phyloP scores from a whole-genome alignment of 2,888 invertebrate species.

The Oscheius sp. region DNA sequence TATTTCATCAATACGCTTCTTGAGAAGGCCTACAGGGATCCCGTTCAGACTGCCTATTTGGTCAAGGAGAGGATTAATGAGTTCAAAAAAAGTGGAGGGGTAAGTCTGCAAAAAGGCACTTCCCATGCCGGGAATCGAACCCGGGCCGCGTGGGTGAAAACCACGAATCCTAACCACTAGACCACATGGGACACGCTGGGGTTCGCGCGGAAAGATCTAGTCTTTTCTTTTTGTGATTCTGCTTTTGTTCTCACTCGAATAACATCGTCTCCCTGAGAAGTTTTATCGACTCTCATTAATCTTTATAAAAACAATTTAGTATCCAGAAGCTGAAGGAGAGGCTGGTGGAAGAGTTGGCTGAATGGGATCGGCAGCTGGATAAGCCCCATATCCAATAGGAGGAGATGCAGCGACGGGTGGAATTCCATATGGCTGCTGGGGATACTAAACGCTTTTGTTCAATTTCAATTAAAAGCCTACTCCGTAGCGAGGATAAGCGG shows the following conservation, averaged over 20 bases:
- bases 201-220: too few relatives aligned
- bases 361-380: neutral
- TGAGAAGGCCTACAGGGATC: slow-evolving; percentile 81
- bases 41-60: slow-evolving; percentile 81
- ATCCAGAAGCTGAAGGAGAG: too few relatives aligned
- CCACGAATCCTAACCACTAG: slow-evolving; percentile 71
- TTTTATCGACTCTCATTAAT: too few relatives aligned
- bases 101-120: too few relatives aligned
- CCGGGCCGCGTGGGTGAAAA: slow-evolving; percentile 70
- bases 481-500: neutral
- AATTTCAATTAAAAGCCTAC: neutral
- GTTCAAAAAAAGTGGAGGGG: slow-evolving; percentile 88
- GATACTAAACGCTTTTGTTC: neutral
- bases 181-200: slow-evolving; percentile 69
- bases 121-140: slow-evolving; percentile 69
- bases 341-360: slow-evolving; percentile 2
- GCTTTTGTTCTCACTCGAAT: too few relatives aligned
- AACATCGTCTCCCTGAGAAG: too few relatives aligned
- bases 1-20: slow-evolving; percentile 88
- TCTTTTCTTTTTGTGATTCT: too few relatives aligned
- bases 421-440: too few relatives aligned
- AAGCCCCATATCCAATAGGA: slow-evolving; percentile 9
- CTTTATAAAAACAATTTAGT: too few relatives aligned
- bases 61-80: slow-evolving; percentile 80
- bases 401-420: too few relatives aligned